Evolutionary conservation across 1,140 invertebrate species (phyloP), one percentile per base, ranked within the genome.

Genomic region (Camponotus vicinus): DNA sequence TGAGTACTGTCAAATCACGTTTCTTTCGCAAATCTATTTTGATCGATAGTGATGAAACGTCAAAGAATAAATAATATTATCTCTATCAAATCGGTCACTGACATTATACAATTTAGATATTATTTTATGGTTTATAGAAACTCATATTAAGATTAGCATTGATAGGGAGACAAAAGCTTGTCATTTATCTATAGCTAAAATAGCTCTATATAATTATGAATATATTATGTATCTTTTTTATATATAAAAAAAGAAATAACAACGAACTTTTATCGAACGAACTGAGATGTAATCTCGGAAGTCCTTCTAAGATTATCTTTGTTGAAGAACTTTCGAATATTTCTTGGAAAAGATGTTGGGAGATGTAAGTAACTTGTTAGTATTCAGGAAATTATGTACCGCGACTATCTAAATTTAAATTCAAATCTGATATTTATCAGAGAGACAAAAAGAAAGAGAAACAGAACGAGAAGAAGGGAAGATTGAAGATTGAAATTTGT

Each of bases 281-380:
- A 27, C 6, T 9, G 67, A 34, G 32, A 82, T 18, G 27, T 59
- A 59, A 57, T 78, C 40, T 34, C 15, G 13, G 8, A 15, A 52
- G 40, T 32, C 15, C 9, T 59, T 37, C 18, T 9, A 18, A 85
- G 79, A 88, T 88, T 59, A 85, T 89, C 87, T 89, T 73, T 15
- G 32, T 11, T n/a, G 49, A 83, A 64, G 21, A n/a, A 75, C 27
- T 18, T 9, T 13, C 11, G 9, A 76, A 8, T 49, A 61, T 61
- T 45, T 86, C 76, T 37, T 5, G 5, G 76, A 76, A 63, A 42
- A 37, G 42, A n/a, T 57, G 73, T 49, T 32, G 21, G n/a, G 15
- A 59, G 61, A 15, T 45, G 18, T 21, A 27, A 15, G 18, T 34
- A 21, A 37, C 40, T 64, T 27, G 32, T 87, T 80, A 34, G 67